Conservation (phyloP, 2,888 invertebrate species). For the Drosophila recens region DNA sequence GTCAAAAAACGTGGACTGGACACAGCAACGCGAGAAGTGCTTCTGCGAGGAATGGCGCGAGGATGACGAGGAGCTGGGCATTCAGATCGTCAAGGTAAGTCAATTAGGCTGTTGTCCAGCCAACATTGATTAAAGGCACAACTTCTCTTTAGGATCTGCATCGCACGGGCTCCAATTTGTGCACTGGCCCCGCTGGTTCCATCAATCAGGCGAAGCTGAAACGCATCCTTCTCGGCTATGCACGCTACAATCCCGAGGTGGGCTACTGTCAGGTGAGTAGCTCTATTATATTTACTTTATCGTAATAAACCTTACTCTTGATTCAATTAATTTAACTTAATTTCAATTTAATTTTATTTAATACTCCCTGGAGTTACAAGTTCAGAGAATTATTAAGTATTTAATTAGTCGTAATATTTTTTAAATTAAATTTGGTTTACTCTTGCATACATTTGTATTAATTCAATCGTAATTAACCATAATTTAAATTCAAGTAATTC, state of each 20-base stretch:
- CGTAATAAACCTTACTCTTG: too few relatives aligned
- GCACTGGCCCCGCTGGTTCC: slow-evolving; percentile 96
- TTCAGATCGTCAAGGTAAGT: slow-evolving; percentile 97
- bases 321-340: too few relatives aligned
- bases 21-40: slow-evolving; percentile 93
- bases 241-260: slow-evolving; percentile 98
- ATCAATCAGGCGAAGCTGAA: slow-evolving; percentile 97
- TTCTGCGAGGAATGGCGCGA: slow-evolving; percentile 97
- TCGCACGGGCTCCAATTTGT: slow-evolving; percentile 97
- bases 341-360: too few relatives aligned
- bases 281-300: not conserved
- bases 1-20: slow-evolving; percentile 93
- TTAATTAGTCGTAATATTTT: too few relatives aligned
- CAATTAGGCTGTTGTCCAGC: not conserved
- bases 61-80: slow-evolving; percentile 97
- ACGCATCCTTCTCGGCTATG: slow-evolving; percentile 96
- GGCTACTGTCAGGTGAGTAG: slow-evolving; percentile 94
- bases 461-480: too few relatives aligned
- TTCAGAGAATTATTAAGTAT: too few relatives aligned
- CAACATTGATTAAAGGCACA: not conserved
- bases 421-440: too few relatives aligned
- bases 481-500: too few relatives aligned
- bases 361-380: too few relatives aligned
- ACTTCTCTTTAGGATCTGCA: slow-evolving; percentile 92
- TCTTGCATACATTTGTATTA: too few relatives aligned